Conservation (phyloP, 2,113 vertebrate genomes). For the Physeter macrocephalus region DNA sequence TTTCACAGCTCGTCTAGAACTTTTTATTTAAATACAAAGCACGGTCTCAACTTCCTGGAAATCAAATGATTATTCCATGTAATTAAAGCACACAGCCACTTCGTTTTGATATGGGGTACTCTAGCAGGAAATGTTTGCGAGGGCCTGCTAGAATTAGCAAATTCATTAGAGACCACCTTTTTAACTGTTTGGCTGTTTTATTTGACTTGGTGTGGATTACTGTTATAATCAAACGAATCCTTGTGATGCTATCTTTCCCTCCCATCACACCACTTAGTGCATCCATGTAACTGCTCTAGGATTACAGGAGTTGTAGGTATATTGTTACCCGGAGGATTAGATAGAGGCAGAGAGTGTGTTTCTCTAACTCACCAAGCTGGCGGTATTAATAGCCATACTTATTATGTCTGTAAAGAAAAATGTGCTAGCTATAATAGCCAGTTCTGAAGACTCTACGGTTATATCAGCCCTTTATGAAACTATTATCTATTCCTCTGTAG, state of each 20-base stretch:
- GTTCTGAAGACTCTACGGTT: background rate
- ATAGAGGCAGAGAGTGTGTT: slow-evolving; percentile 11
- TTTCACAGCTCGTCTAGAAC: slow-evolving; percentile 53
- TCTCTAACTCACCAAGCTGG: background rate
- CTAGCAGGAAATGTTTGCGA: slow-evolving; percentile 45
- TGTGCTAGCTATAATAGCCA: background rate
- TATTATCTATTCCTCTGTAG: background rate
- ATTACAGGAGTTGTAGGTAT: slow-evolving; percentile 54
- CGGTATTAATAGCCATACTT: background rate
- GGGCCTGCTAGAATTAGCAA: slow-evolving; percentile 56
- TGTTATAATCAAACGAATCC: slow-evolving; percentile 71
- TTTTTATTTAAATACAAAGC: slow-evolving; percentile 69
- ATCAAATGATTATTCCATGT: slow-evolving; percentile 55
- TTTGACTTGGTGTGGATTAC: slow-evolving; percentile 70
- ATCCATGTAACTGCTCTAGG: slow-evolving; percentile 67
- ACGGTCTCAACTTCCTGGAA: slow-evolving; percentile 61
- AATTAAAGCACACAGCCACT: slow-evolving; percentile 52
- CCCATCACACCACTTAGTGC: slow-evolving; percentile 72
- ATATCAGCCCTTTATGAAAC: background rate
- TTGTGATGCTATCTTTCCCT: slow-evolving; percentile 66
- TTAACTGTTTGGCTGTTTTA: slow-evolving; percentile 55
- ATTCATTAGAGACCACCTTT: slow-evolving; percentile 51
- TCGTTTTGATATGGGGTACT: slow-evolving; percentile 12
- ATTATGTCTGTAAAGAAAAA: background rate
- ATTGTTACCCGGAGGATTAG: slow-evolving; percentile 49